Evolutionary conservation across 1,140 invertebrate species (phyloP).

Genomic region (Babylonia areolata): DNA sequence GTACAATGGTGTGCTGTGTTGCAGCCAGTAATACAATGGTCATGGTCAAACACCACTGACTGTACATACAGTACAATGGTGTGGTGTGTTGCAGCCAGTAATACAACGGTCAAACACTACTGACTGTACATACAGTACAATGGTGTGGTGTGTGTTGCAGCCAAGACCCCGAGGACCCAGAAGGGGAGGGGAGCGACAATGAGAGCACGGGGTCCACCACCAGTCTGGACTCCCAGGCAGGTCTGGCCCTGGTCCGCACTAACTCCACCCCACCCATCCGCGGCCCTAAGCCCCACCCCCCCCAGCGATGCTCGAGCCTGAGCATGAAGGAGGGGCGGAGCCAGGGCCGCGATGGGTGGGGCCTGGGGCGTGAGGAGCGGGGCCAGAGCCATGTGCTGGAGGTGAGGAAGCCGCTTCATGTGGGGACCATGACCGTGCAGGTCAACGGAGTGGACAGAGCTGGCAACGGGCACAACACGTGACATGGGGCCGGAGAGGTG

Average conservation of each 20-base stretch:
- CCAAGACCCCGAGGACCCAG: constrained; percentile 1
- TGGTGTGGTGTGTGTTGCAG: too few species aligned
- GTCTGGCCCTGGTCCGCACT: neutral
- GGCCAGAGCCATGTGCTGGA: neutral
- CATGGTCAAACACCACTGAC: too few species aligned
- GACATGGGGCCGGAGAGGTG: neutral
- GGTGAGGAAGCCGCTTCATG: neutral
- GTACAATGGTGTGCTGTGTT: too few species aligned
- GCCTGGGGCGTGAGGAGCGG: too few species aligned
- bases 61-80: too few species aligned
- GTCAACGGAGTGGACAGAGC: constrained; percentile 4
- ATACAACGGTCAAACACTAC: too few species aligned
- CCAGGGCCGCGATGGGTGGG: neutral
- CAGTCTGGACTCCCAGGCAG: constrained; percentile 51
- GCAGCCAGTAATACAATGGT: too few species aligned
- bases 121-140: too few species aligned
- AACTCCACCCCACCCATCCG: neutral
- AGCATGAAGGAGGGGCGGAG: constrained; percentile 9
- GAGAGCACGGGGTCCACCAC: constrained; percentile 55
- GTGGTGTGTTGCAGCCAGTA: too few species aligned
- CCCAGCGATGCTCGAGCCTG: constrained; percentile 48
- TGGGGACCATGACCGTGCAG: neutral
- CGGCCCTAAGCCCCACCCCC: constrained; percentile 44
- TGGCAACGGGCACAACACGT: constrained; percentile 16
- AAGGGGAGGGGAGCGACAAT: constrained; percentile 37